These are phyloP conservation scores for Phrixothrix hirtus DNA, from an alignment of 2,888 invertebrate species.

Conservation along the genomic window DNA sequence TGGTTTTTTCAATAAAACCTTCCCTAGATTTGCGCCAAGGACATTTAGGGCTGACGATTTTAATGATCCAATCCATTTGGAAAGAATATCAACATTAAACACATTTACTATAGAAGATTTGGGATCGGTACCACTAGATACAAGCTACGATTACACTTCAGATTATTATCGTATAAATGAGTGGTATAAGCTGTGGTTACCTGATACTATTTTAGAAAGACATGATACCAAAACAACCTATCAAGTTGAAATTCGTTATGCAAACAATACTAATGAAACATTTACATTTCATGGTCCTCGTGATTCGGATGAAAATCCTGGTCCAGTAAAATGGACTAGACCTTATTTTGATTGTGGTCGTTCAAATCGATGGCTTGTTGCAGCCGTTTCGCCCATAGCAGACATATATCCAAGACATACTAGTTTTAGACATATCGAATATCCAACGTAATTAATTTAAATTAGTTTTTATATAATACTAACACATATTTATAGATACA, in stretches of 20 bases:
- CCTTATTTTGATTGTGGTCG: conserved; percentile 97
- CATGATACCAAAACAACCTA: conserved; percentile 93
- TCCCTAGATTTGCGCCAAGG: conserved; percentile 91
- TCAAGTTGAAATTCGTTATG: conserved; percentile 90
- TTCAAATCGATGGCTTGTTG: conserved; percentile 94
- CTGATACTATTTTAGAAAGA: conserved; percentile 76
- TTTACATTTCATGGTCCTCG: conserved; percentile 94
- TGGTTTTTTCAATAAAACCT: conserved; percentile 95
- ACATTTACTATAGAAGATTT: conserved; percentile 87
- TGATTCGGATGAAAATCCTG: conserved; percentile 86
- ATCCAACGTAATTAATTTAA: conserved; percentile 76
- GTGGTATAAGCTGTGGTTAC: conserved; percentile 91
- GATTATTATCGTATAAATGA: conserved; percentile 91
- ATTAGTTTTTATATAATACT: too few species aligned
- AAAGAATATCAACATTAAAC: conserved; percentile 92
- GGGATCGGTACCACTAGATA: conserved; percentile 75
- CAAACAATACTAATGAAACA: conserved; percentile 94
- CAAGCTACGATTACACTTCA: conserved; percentile 87
- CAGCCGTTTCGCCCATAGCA: conserved; percentile 91
- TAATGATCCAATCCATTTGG: conserved; percentile 93
- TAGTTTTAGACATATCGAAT: conserved; percentile 89
- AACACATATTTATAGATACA: conserved; percentile 67
- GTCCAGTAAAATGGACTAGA: conserved; percentile 91
- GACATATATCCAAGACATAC: conserved; percentile 95
- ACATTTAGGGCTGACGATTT: conserved; percentile 91